Evolutionary conservation across 2,113 vertebrate species (phyloP), one percentile per base, ranked within the genome.

Genomic region (Gopherus flavomarginatus): DNA sequence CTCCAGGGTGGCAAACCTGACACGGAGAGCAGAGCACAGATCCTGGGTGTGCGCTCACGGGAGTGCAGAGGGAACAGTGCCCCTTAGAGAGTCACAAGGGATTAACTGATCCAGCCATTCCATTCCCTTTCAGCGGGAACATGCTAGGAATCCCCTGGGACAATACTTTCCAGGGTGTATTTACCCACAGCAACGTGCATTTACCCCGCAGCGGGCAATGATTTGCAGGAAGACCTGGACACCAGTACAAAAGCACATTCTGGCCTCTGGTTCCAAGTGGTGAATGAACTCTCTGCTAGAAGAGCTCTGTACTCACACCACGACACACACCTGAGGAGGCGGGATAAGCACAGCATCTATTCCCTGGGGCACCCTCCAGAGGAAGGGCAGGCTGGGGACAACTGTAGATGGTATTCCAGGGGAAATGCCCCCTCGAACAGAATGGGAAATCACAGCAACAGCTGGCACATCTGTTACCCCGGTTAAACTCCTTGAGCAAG

Each of bases 1-100:
- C 97, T 99, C 99, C 97, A 99, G 96, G 0, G 99, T 99, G 62
- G 99, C 99, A 94, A 99, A 99, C 94, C 99, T 99, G 96, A 54
- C 72, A 86, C 21, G 65, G 27, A 44, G n/a, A 52, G 79, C 24
- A 47, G 35, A 85, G 56, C 27, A 75, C 42, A 78, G 42, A 77
- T 26, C 72, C n/a, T 44, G 62, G 2, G 35, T n/a, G 35, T 21
- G 17, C 14, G 6, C 31, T n/a, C 62, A n/a, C 3, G 11, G 11
- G 42, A 77, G 38, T 26, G n/a, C 69, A 5, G n/a, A 21, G n/a
- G 69, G 69, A 19, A 21, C 35, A n/a, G 62, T 69, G 17, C n/a
- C 69, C 69, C 69, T 72, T 62, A 62, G 27, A 62, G 59, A 62
- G 5, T 62, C 59, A 31, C 19, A 44, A 24, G 72, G 72, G 11